Conservation (phyloP, 2,888 invertebrate genomes). For the Lamellibrachia satsuma region DNA sequence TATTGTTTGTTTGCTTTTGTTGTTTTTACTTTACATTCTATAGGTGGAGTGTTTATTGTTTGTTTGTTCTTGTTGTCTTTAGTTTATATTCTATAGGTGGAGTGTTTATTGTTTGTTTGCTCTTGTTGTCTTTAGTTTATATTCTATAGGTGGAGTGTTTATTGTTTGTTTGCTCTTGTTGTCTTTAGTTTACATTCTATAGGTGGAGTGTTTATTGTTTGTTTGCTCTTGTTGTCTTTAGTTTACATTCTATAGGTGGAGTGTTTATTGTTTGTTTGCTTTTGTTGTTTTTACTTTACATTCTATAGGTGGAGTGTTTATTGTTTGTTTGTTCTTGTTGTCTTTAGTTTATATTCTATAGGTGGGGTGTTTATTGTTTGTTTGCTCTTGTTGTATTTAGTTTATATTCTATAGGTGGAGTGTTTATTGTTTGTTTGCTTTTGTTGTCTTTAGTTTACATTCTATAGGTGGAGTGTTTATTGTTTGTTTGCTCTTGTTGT, state of each 20-base stretch:
- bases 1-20: neutral
- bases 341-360: neutral
- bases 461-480: neutral
- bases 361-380: neutral
- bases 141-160: neutral
- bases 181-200: neutral
- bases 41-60: neutral
- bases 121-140: neutral
- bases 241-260: neutral
- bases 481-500: neutral
- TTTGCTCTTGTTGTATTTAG: neutral
- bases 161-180: neutral
- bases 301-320: neutral
- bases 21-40: neutral
- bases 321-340: neutral
- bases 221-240: neutral
- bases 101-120: neutral
- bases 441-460: neutral
- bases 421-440: neutral
- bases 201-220: neutral
- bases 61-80: neutral
- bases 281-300: neutral
- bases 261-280: neutral
- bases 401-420: neutral
- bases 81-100: neutral